Conservation (phyloP, 23 tunicate species). For the Corella eumyota region DNA sequence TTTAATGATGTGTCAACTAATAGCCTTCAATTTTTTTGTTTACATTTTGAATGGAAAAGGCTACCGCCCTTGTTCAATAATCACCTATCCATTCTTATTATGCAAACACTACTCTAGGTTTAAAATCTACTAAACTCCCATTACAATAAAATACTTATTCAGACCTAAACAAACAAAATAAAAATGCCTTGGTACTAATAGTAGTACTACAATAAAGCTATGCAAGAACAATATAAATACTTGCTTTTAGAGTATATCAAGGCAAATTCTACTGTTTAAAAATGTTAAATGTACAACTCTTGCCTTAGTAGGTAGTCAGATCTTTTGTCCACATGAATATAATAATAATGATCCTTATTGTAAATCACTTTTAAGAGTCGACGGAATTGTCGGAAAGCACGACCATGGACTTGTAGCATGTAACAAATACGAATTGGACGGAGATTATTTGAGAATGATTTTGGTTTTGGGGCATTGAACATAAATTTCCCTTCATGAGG, state of each 20-base stretch:
- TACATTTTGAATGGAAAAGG: too few relatives aligned
- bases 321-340: conserved; percentile 87
- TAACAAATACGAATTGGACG: conserved; percentile 64
- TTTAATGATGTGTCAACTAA: too few relatives aligned
- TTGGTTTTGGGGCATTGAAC: conserved; percentile 35
- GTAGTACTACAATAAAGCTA: too few relatives aligned
- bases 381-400: conserved; percentile 78
- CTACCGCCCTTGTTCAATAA: too few relatives aligned
- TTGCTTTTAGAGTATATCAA: too few relatives aligned
- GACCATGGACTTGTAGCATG: conserved; percentile 94
- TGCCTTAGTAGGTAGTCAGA: conserved; percentile 78
- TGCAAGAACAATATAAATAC: too few relatives aligned
- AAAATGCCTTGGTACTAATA: background rate
- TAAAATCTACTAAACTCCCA: background rate
- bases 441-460: conserved; percentile 16
- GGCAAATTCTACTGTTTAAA: too few relatives aligned
- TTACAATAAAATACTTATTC: background rate
- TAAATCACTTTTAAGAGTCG: conserved; percentile 74
- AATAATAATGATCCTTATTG: conserved; percentile 74
- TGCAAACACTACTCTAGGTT: background rate
- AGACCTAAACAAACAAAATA: background rate
- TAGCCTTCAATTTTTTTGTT: too few relatives aligned
- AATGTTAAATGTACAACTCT: background rate
- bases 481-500: conserved; percentile 35
- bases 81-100: background rate